Base-by-base conservation (phyloP, 1,140 invertebrate genomes). In the Reticulitermes speratus region DNA sequence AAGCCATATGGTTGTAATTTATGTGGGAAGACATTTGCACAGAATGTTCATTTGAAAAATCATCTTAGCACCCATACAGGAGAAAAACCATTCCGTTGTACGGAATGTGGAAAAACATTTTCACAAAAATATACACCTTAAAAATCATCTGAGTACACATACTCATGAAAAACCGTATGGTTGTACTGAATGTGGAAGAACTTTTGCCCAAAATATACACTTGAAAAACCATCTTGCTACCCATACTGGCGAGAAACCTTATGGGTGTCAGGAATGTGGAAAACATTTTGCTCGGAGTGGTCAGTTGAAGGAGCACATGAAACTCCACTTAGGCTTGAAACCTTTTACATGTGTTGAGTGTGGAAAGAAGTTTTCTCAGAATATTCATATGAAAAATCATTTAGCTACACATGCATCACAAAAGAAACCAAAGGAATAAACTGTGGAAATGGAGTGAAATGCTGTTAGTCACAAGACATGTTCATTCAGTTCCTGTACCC, bases 301-400 rank as follows among this genome's bases (percentile, higher is more conserved):
- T 69, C 38, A 65, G 25, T 44, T 85, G 12, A 85, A 85, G 9
- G 59, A 85, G 69, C 84, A 85, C 21, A 75, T 55, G 84, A 85
- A 65, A 19, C 45, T 82, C 44, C 87, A 85, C 32, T 38, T 75
- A 82, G 87, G 87, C 9, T 45, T 83, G 32, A 87, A 86, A 84
- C 85, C 85, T 25, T 86, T 84, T 84, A 23, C 25, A 23, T 87
- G 87, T 86, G 55, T 30, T 44, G 38, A 45, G 14, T 87, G 87
- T 83, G 44, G 52, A 5, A 86, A 87, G 44, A 19, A 44, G 12
- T 87, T 87, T 81, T 19, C 32, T 0, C 84, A 32, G n/a, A 85
- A 85, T 25, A 59, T 44, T 38, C 52, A 69, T 44, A 6, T 85
- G n/a, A 85, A 69, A 69, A 85, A 44, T 25, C 93, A 94, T 38